phyloP scores from a whole-genome alignment of 2,888 invertebrate genomes.

The Baccha elongata region DNA sequence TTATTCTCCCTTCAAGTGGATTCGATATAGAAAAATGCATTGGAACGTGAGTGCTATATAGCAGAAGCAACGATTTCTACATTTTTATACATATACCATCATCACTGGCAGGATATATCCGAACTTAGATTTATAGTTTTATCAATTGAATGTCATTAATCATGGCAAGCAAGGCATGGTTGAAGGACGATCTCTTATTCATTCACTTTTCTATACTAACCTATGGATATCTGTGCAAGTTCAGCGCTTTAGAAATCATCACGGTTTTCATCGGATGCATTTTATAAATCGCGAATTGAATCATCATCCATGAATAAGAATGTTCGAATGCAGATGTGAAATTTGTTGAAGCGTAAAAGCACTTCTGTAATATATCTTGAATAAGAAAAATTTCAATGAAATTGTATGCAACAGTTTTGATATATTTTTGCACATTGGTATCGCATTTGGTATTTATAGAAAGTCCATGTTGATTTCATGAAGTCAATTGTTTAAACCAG shows the following conservation, averaged over 20 bases:
- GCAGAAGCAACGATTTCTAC: constrained; percentile 29
- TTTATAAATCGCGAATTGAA: constrained; percentile 53
- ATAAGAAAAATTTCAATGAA: too few relatives aligned
- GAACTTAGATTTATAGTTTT: constrained; percentile 68
- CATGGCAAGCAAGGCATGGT: constrained; percentile 25
- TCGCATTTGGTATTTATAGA: too few relatives aligned
- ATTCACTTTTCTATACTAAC: not conserved
- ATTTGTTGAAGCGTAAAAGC: not conserved
- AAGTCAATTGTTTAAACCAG: too few relatives aligned
- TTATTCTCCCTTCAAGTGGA: not conserved
- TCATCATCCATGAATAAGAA: constrained; percentile 39
- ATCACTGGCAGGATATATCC: constrained; percentile 46
- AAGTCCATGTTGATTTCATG: too few relatives aligned
- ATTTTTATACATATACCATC: not conserved
- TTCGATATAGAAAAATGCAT: not conserved
- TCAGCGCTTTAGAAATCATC: constrained; percentile 36
- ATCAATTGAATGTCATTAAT: constrained; percentile 70
- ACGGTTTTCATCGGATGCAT: constrained; percentile 32
- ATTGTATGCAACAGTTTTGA: too few relatives aligned
- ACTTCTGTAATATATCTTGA: not conserved
- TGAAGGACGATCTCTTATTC: constrained; percentile 10
- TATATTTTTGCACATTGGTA: not conserved
- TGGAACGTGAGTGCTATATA: not conserved
- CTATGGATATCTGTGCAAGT: not conserved
- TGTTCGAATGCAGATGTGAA: constrained; percentile 2